Conservation (phyloP, 2,113 vertebrate genomes). For the Eclectus roratus region DNA sequence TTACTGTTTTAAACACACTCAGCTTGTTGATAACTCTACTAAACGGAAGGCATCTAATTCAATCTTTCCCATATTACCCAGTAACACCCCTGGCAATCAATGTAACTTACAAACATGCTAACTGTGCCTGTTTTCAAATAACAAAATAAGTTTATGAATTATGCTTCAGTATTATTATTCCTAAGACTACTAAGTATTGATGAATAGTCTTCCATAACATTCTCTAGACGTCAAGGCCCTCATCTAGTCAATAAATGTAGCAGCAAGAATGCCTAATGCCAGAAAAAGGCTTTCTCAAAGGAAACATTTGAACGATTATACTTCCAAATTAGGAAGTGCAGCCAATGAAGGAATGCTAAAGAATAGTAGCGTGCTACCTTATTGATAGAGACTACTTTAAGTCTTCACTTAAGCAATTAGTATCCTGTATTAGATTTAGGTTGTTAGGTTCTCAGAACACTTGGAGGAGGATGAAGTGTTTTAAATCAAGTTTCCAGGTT, state of each 20-base stretch:
- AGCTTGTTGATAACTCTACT: not conserved
- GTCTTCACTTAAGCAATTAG: not conserved
- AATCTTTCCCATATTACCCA: not conserved
- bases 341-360: not conserved
- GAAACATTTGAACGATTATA: not conserved
- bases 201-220: not conserved
- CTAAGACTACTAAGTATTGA: not conserved
- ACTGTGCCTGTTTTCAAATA: not conserved
- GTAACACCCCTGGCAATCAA: fast-evolving
- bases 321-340: not conserved
- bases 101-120: not conserved
- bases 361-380: not conserved
- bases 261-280: not conserved
- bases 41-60: not conserved
- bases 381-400: not conserved
- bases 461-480: not conserved
- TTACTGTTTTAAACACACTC: not conserved
- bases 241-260: not conserved
- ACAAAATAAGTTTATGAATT: not conserved
- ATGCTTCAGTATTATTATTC: not conserved
- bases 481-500: not conserved
- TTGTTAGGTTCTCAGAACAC: not conserved
- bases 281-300: not conserved
- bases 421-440: not conserved
- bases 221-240: not conserved